A percentile compares a stretch with the other conserved stretches of the same genome.
Evolutionary conservation across 2,888 invertebrate species (phyloP).

Genomic region (Rugalucina vietnamica): DNA sequence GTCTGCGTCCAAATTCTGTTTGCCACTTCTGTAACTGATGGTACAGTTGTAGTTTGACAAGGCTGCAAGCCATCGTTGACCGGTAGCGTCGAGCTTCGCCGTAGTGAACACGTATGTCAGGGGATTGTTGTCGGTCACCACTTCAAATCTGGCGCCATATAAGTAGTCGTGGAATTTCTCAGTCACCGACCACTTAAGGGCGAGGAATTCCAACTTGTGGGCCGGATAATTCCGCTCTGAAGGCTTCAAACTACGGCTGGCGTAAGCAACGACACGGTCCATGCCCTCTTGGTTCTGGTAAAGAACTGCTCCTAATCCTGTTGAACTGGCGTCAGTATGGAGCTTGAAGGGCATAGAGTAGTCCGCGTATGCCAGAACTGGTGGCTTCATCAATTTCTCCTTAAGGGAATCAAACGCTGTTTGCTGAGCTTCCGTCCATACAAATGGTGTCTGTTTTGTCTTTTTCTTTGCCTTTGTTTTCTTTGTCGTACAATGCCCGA

Average conservation of each 20-base stretch:
- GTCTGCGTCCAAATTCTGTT: background rate
- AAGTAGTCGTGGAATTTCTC: constrained; percentile 48
- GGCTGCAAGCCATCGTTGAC: background rate
- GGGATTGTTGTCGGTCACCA: constrained; percentile 52
- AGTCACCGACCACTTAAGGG: constrained; percentile 48
- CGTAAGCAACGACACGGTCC: constrained; percentile 32
- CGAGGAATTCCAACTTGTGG: too few species aligned
- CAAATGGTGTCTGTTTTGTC: background rate
- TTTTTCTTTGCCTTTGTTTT: background rate
- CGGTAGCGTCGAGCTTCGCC: background rate
- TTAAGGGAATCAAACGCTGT: constrained; percentile 6
- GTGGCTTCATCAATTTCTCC: background rate
- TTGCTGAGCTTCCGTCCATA: background rate
- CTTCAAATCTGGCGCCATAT: constrained; percentile 28
- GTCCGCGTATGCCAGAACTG: constrained; percentile 18
- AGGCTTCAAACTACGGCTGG: constrained; percentile 29
- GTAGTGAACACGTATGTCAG: constrained; percentile 44
- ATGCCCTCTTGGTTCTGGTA: constrained; percentile 35
- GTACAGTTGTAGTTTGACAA: background rate
- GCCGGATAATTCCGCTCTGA: constrained; percentile 40
- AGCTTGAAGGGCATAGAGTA: constrained; percentile 39
- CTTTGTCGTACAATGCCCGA: background rate
- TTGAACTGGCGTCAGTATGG: constrained; percentile 35
- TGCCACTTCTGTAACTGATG: background rate
- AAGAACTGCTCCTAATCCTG: constrained; percentile 44